These are phyloP conservation scores for Arion vulgaris DNA, from an alignment of 1,140 invertebrate species.

Conservation along the genomic window DNA sequence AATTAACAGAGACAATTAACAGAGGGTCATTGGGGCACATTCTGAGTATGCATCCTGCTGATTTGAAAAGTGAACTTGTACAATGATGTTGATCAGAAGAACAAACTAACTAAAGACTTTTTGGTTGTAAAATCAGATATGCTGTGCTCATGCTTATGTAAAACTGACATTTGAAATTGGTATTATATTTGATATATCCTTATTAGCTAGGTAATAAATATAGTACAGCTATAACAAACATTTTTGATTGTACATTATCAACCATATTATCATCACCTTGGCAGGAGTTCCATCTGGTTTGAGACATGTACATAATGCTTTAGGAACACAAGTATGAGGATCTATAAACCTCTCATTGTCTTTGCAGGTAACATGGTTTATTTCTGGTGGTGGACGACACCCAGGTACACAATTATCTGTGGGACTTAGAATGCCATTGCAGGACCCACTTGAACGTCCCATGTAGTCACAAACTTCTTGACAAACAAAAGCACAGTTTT, in stretches of 20 bases:
- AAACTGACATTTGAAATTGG: too few species aligned
- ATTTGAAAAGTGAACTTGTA: too few species aligned
- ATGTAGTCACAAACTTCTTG: constrained; percentile 55
- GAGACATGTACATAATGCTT: constrained; percentile 55
- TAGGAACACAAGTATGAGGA: constrained; percentile 50
- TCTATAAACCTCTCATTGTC: constrained; percentile 53
- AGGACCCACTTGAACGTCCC: constrained; percentile 38
- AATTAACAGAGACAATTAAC: too few species aligned
- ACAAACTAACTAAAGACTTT: too few species aligned
- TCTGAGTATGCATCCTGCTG: too few species aligned
- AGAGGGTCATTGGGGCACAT: too few species aligned
- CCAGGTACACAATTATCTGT: constrained; percentile 52
- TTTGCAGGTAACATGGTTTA: constrained; percentile 34
- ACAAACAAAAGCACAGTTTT: constrained; percentile 55
- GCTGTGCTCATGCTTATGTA: too few species aligned
- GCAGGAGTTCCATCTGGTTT: constrained; percentile 58
- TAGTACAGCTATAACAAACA: too few species aligned
- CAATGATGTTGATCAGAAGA: too few species aligned
- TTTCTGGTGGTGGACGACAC: constrained; percentile 41
- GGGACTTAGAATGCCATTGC: constrained; percentile 36
- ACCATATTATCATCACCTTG: constrained; percentile 42
- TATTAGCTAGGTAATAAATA: too few species aligned
- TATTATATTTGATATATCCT: too few species aligned
- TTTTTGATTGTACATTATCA: background rate
- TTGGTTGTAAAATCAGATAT: too few species aligned